Conservation (phyloP, 2,113 vertebrate species). For the Antechinus flavipes region DNA sequence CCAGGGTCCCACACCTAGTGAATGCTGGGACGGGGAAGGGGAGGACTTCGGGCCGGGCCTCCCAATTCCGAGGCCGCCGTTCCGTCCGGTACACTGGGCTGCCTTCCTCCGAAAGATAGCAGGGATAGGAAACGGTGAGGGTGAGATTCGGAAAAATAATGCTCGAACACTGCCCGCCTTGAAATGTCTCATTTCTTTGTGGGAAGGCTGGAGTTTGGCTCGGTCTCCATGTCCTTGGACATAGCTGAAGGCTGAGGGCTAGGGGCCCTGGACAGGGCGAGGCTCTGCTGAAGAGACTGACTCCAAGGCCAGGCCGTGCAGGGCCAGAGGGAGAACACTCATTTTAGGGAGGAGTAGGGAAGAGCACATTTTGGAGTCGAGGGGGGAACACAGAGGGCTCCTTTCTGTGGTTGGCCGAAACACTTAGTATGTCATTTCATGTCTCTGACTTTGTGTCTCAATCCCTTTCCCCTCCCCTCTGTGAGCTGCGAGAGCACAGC, state of each 20-base stretch:
- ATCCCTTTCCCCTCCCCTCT: not conserved
- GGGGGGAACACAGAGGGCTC: not conserved
- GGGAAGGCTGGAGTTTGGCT: not conserved
- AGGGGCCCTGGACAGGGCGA: not conserved
- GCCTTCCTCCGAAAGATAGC: not conserved
- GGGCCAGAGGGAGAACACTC: not conserved
- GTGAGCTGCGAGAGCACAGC: not conserved
- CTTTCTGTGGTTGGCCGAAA: not conserved
- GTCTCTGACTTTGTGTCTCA: not conserved
- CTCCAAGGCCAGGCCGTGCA: not conserved
- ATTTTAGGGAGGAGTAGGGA: not conserved
- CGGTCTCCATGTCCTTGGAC: not conserved
- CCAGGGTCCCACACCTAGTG: not conserved
- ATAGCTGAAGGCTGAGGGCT: not conserved
- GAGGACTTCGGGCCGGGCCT: not conserved
- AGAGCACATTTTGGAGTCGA: not conserved
- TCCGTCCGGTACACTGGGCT: not conserved
- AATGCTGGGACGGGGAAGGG: not conserved
- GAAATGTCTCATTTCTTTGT: not conserved
- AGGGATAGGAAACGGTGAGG: not conserved
- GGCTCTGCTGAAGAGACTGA: not conserved
- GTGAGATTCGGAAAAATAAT: not conserved
- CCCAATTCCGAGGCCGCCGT: not conserved
- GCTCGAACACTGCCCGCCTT: not conserved
- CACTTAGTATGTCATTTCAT: not conserved